Percentiles rank a stretch among this genome's conserved stretches.
Evolutionary conservation across 2,888 invertebrate genomes (phyloP).

Genomic region (Xestia c-nigrum): DNA sequence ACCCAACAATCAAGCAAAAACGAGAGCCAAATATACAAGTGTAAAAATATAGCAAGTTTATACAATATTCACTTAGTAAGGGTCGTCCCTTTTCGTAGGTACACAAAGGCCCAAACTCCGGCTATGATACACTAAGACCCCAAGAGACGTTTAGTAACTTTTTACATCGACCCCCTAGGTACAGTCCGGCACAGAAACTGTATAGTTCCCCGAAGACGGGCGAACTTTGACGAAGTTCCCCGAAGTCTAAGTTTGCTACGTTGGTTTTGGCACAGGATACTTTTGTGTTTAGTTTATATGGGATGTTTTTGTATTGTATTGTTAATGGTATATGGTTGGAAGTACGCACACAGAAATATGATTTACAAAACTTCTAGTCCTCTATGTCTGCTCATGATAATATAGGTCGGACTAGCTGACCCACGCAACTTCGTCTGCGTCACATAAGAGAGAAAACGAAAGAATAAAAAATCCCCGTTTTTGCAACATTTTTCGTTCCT

Average conservation of each 20-base stretch:
- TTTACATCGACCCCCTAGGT: constrained; percentile 54
- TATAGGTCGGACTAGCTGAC: too few species aligned
- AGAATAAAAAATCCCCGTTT: too few species aligned
- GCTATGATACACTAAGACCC: constrained; percentile 62
- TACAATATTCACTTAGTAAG: constrained; percentile 60
- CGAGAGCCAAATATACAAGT: background rate
- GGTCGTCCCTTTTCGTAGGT: constrained; percentile 27
- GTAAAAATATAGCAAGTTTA: constrained; percentile 41
- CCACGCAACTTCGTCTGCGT: too few species aligned
- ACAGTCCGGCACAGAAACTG: constrained; percentile 62
- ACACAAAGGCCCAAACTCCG: constrained; percentile 44
- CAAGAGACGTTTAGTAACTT: constrained; percentile 66
- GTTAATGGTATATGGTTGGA: constrained; percentile 19
- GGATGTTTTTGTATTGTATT: constrained; percentile 48
- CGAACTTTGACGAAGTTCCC: constrained; percentile 57
- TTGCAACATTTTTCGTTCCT: too few species aligned
- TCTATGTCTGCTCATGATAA: too few species aligned
- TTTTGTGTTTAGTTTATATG: constrained; percentile 42
- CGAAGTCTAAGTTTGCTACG: constrained; percentile 60
- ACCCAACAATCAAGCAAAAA: constrained; percentile 10
- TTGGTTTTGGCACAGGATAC: constrained; percentile 64
- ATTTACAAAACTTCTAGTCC: background rate
- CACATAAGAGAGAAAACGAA: too few species aligned
- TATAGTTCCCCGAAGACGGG: constrained; percentile 55
- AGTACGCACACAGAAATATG: background rate